phyloP scores from a whole-genome alignment of 2,797 vertebrate genomes.

The Lophius americanus region DNA sequence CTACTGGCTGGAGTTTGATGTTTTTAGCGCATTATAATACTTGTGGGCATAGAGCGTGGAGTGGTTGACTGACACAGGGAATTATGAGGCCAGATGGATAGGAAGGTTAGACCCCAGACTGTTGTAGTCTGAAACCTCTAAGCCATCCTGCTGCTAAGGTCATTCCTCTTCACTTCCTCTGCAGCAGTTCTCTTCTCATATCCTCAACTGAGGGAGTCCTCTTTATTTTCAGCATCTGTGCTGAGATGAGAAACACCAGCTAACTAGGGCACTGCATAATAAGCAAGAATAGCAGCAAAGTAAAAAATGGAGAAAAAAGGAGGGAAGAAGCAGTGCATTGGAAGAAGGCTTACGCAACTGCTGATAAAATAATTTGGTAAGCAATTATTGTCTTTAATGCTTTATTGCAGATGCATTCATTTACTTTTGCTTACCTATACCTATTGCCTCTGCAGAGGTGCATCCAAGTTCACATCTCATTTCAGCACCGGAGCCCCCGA shows the following conservation, averaged over 20 bases:
- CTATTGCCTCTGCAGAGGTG: slow-evolving; percentile 49
- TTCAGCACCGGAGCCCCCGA: slow-evolving; percentile 43
- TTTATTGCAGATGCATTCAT: slow-evolving; percentile 61
- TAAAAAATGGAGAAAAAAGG: slow-evolving; percentile 40
- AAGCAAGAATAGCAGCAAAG: slow-evolving; percentile 73
- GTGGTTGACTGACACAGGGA: slow-evolving; percentile 61
- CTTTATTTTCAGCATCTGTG: slow-evolving; percentile 75
- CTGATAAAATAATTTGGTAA: slow-evolving; percentile 71
- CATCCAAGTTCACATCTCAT: slow-evolving; percentile 64
- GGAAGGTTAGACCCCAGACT: slow-evolving; percentile 54
- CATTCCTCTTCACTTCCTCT: slow-evolving; percentile 54
- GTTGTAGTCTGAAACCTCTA: slow-evolving; percentile 54
- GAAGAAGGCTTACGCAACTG: slow-evolving; percentile 57
- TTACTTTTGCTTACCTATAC: slow-evolving; percentile 71
- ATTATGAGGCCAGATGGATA: slow-evolving; percentile 52
- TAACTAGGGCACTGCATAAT: slow-evolving; percentile 83
- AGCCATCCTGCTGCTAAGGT: slow-evolving; percentile 34
- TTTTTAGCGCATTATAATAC: slow-evolving; percentile 45
- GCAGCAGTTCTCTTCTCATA: slow-evolving; percentile 56
- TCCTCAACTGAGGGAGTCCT: slow-evolving; percentile 64
- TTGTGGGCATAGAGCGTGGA: slow-evolving; percentile 54
- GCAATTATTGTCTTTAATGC: slow-evolving; percentile 68
- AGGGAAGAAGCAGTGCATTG: slow-evolving; percentile 38
- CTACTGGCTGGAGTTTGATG: slow-evolving; percentile 53
- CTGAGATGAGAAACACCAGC: slow-evolving; percentile 74